These are phyloP conservation scores for Rhyacophila evoluta DNA, from an alignment of 2,888 invertebrate genomes.

Conservation along the genomic window DNA sequence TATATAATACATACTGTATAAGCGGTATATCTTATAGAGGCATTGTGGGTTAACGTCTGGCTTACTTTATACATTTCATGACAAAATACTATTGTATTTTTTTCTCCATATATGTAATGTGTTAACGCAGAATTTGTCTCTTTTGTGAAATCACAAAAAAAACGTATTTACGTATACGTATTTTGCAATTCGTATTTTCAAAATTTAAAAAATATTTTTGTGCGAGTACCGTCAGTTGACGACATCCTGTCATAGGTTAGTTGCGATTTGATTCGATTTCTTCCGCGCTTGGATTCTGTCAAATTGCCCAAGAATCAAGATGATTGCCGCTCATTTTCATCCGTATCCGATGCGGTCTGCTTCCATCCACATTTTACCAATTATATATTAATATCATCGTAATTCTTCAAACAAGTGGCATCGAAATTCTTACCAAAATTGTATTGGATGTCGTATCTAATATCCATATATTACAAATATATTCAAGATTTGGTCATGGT, in stretches of 20 bases:
- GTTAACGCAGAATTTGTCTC: too few species aligned
- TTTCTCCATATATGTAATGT: too few species aligned
- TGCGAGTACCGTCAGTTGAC: background rate
- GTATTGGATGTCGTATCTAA: background rate
- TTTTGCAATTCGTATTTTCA: too few species aligned
- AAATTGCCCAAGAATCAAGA: background rate
- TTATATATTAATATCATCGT: background rate
- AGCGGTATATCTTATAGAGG: too few species aligned
- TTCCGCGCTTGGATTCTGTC: background rate
- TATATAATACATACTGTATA: too few species aligned
- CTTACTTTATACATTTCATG: too few species aligned
- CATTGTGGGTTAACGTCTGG: too few species aligned
- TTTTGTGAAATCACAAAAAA: too few species aligned
- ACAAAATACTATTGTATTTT: too few species aligned
- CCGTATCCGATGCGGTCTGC: constrained; percentile 8
- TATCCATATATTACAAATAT: background rate
- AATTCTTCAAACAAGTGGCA: background rate
- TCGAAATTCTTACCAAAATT: background rate
- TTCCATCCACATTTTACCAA: background rate
- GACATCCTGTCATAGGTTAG: background rate
- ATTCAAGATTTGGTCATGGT: background rate
- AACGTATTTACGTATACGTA: too few species aligned
- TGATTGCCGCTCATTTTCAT: background rate
- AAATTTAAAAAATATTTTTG: too few species aligned
- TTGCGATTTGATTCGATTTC: background rate